A percentile compares a stretch with the other conserved stretches of the same genome.
Conservation (phyloP, 2,113 vertebrate genomes). For the Pithys albifrons region DNA sequence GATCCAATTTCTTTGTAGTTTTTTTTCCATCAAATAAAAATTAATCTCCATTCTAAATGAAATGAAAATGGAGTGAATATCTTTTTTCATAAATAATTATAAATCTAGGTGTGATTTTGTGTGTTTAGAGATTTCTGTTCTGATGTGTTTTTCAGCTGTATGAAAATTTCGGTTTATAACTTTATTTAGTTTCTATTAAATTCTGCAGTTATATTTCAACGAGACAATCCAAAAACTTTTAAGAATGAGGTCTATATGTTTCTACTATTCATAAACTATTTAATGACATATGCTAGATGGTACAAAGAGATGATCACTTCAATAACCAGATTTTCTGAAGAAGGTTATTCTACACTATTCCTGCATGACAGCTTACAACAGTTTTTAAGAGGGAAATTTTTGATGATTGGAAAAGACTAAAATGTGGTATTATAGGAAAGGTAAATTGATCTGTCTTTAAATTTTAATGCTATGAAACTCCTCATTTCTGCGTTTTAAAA, state of each 20-base stretch:
- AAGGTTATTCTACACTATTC: neutral
- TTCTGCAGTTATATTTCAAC: neutral
- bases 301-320: neutral
- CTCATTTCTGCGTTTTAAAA: neutral
- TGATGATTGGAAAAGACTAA: neutral
- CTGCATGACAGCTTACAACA: neutral
- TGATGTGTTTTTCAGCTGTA: neutral
- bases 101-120: neutral
- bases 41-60: neutral
- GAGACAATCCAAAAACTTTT: neutral
- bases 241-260: neutral
- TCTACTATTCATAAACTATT: neutral
- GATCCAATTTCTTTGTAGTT: neutral
- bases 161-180: neutral
- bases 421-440: neutral
- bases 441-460: constrained; percentile 11
- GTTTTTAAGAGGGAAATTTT: constrained; percentile 9
- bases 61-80: neutral
- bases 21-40: neutral
- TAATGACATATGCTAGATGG: neutral
- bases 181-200: neutral
- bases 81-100: neutral
- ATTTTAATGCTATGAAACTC: neutral
- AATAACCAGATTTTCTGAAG: neutral
- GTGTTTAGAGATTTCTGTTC: neutral